These are phyloP conservation scores for Caenorhabditis auriculariae DNA, from an alignment of 2,888 invertebrate genomes.

Conservation along the genomic window DNA sequence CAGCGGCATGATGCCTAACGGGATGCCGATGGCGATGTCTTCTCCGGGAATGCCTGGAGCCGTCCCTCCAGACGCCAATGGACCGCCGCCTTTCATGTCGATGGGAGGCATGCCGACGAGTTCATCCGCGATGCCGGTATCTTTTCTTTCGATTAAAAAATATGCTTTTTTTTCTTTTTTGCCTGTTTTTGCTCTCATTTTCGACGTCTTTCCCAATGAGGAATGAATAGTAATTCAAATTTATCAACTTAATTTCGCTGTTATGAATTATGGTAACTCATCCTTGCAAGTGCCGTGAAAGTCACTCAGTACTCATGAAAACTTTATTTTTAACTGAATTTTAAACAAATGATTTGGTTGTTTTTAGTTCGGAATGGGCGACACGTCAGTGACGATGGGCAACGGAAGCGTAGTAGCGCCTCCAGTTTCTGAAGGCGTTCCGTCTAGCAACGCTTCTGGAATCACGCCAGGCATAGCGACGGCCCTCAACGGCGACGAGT, in stretches of 20 bases:
- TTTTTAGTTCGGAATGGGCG: constrained; percentile 39
- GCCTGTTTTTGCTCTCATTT: too few relatives aligned
- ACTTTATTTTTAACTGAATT: background rate
- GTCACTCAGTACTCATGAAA: too few relatives aligned
- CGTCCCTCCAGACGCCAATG: constrained; percentile 9
- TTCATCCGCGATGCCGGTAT: constrained; percentile 25
- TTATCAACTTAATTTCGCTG: too few relatives aligned
- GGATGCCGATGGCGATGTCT: constrained; percentile 39
- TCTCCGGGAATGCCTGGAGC: constrained; percentile 40
- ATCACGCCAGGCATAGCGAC: too few relatives aligned
- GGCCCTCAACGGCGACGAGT: constrained; percentile 40
- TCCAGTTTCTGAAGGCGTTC: background rate
- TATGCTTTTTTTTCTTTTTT: background rate
- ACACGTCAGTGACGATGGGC: constrained; percentile 24
- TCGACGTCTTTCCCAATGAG: too few relatives aligned
- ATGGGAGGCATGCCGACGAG: constrained; percentile 22
- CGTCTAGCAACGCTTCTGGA: background rate
- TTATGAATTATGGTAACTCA: too few relatives aligned
- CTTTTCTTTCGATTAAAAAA: constrained; percentile 11
- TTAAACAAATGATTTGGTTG: too few relatives aligned
- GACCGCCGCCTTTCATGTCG: constrained; percentile 6
- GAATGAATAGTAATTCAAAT: background rate
- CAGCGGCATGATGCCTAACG: constrained; percentile 49
- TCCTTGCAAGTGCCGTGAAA: too few relatives aligned
- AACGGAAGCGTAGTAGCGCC: constrained; percentile 6